Evolutionary conservation across 2,797 vertebrate species (phyloP), one percentile per base, ranked within the genome.

Genomic region (Adelosebastes latens): DNA sequence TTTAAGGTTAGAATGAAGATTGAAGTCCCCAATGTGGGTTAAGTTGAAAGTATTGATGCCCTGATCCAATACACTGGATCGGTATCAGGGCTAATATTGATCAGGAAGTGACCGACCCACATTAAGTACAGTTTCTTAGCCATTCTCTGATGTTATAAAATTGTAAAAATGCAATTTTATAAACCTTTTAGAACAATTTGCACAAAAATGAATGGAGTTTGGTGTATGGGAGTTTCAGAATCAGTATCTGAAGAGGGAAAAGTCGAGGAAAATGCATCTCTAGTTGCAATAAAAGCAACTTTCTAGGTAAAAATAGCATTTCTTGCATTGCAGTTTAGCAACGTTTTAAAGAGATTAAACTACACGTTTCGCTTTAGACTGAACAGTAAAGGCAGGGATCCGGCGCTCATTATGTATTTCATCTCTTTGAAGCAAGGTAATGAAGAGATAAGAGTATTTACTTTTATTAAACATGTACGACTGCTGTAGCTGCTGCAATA

Each of bases 391-490:
- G 68, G 8, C 70, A 58, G 61, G 6, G 36, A 77, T 77, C 34
- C 27, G 42, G 72, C 14, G 25, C 63, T 83, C 55, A 49, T 80
- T 69, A 34, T 83, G 58, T 39, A n/a, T 76, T 72, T 87, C 18
- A 61, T 81, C 42, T 74, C 22, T 72, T 12, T 27, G 49, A 83
- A 69, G 61, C 2, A 2, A 75, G 31, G 39, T 88, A 82, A 87
- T 85, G 65, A 62, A 82, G 75, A 85, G 88, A 85, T 88, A 86
- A 62, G 65, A 81, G 59, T 81, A 77, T 86, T 84, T 88, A 82
- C 72, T 86, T 87, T 77, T 77, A 82, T 73, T 74, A 68, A 86
- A 77, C 46, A 71, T 85, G 59, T 59, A 34, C 39, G 20, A 64
- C 66, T 53, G 46, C 79, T 72, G 66, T 68, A 39, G 71, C 82